Conservation (phyloP, 92 coral and sea anemone species). For the Umimayanthus chanpuru region DNA sequence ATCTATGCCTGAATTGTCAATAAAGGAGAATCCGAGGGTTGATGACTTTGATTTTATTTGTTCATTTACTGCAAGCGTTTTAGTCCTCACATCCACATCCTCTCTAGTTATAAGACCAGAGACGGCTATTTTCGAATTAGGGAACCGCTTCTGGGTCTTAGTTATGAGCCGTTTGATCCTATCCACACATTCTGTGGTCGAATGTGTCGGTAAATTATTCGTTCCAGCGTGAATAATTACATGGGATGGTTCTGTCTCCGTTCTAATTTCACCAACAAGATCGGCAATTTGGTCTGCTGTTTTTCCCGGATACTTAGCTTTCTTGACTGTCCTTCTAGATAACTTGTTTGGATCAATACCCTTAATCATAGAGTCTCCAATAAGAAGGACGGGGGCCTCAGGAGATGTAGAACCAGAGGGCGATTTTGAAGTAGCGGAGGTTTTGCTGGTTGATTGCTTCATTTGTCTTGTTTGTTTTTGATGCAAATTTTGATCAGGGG, state of each 20-base stretch:
- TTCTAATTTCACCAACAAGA: conserved; percentile 15
- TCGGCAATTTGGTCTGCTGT: conserved; percentile 50
- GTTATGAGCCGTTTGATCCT: conserved; percentile 34
- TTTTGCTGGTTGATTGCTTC: conserved; percentile 5
- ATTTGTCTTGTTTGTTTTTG: conserved; percentile 2
- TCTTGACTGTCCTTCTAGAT: conserved; percentile 36
- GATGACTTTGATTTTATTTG: conserved; percentile 16
- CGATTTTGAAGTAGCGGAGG: conserved; percentile 6
- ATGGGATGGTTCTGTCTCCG: conserved; percentile 45
- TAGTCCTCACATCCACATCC: conserved; percentile 34
- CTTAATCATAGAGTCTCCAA: conserved; percentile 61
- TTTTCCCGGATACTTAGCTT: conserved; percentile 56
- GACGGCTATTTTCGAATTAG: conserved; percentile 50
- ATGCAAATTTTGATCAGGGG: conserved; percentile 5
- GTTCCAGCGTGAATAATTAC: conserved; percentile 62
- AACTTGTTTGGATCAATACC: conserved; percentile 53
- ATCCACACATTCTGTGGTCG: conserved; percentile 39
- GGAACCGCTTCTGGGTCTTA: conserved; percentile 43
- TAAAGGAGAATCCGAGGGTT: conserved; percentile 2
- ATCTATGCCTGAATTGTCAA: conserved; percentile 46
- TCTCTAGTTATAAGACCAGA: conserved; percentile 52
- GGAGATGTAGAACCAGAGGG: conserved; percentile 7
- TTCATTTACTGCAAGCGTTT: conserved; percentile 30
- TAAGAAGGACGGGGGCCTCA: conserved; percentile 24
- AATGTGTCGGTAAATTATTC: conserved; percentile 50